Evolutionary conservation across 2,888 invertebrate species (phyloP), one percentile per base, ranked within the genome.

Genomic region (Plagodis dolabraria): DNA sequence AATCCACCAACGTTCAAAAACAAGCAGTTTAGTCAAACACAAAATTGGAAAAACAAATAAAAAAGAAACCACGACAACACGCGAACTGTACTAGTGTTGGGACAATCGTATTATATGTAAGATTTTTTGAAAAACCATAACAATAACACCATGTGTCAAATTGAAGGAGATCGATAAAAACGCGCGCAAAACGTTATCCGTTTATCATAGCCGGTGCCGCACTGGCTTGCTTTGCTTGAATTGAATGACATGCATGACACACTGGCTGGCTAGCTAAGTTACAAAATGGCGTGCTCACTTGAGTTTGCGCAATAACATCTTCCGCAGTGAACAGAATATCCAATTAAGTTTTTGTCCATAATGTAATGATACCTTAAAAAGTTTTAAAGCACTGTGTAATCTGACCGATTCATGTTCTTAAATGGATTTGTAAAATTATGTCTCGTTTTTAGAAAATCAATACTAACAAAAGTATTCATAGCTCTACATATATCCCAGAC

Each of bases 101-200:
- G 67, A 74, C 64, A 64, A 54, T 33, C 64, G 80, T 71, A 80
- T 79, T 83, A 82, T 83, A 82, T 74, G 72, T 78, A 70, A 81
- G 79, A 83, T 82, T 87, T 86, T 84, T 68, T 64, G 57, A 68
- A 87, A 88, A 87, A 89, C 87, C 83, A 83, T 76, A 74, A 83
- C 80, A 86, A 85, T 83, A 86, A 86, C 84, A 86, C 79, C 70
- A 22, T 12, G 57, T 72, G 69, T 69, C 75, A 57, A 45, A 46
- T 49, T 53, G 46, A 55, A 70, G 68, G 61, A 73, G 78, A 86
- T 87, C 86, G 78, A 88, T 87, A 82, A 60, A 67, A 60, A 55
- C 69, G 71, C 75, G 76, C 67, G 71, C 67, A 68, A 72, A 64
- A 74, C 86, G 85, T 80, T 76, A 68, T 63, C 58, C 49, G 61